Conservation (phyloP, 2,797 vertebrate genomes). For the Dendrocincla fuliginosa region DNA sequence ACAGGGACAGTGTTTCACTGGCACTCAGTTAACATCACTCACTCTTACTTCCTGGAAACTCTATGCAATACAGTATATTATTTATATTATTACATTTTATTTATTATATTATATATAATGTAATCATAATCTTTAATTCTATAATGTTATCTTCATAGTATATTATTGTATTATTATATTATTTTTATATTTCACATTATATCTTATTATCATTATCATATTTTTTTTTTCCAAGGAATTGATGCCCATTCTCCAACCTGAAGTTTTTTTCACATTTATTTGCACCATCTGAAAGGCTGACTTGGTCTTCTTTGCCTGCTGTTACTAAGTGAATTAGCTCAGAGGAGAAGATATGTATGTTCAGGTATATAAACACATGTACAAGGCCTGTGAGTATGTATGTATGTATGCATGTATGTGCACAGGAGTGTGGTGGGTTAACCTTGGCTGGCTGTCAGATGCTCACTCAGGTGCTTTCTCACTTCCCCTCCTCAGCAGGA, state of each 20-base stretch:
- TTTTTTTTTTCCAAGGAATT: not conserved
- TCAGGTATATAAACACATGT: not conserved
- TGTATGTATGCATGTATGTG: no score
- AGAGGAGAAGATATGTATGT: not conserved
- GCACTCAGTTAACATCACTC: not conserved
- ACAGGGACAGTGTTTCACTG: not conserved
- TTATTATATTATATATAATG: no score
- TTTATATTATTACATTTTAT: not conserved
- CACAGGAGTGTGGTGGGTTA: accelerated
- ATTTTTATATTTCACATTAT: no score
- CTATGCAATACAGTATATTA: not conserved
- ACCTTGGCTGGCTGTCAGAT: not conserved
- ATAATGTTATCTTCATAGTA: no score
- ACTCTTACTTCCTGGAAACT: not conserved
- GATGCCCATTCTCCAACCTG: not conserved
- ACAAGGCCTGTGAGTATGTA: not conserved
- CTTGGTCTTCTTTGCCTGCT: not conserved
- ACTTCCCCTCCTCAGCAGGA: not conserved
- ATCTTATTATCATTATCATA: no score
- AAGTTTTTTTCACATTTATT: not conserved
- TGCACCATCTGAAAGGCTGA: not conserved
- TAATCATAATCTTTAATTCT: not conserved
- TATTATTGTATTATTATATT: no score
- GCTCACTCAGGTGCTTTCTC: not conserved
- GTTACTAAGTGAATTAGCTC: not conserved